A percentile compares a stretch with the other conserved stretches of the same genome.
These are phyloP conservation scores for Mus spretus DNA, from an alignment of 2,797 vertebrate species.

Conservation along the genomic window DNA sequence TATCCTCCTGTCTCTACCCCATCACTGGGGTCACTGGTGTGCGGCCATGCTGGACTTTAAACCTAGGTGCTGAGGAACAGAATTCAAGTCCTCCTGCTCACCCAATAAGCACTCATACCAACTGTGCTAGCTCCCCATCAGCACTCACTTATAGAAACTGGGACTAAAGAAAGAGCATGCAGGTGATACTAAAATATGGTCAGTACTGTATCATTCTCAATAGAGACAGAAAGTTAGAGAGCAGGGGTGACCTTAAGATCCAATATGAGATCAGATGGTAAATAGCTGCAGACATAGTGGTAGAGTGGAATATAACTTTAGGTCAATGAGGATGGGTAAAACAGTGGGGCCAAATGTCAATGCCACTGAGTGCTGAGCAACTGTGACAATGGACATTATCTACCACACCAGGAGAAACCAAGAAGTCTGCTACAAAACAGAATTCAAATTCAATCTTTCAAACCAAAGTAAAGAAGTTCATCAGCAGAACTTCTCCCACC, in stretches of 20 bases:
- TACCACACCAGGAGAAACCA: background rate
- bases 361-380: background rate
- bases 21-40: background rate
- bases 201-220: background rate
- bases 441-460: background rate
- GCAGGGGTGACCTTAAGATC: background rate
- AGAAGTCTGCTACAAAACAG: background rate
- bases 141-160: background rate
- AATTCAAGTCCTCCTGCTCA: background rate
- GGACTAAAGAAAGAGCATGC: background rate
- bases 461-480: slow-evolving; percentile 14
- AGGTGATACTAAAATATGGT: background rate
- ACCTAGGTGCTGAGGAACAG: background rate
- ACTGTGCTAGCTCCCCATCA: background rate
- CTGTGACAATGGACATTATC: background rate
- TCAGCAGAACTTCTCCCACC: background rate
- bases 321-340: background rate
- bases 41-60: background rate
- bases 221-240: background rate
- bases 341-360: background rate
- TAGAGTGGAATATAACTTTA: background rate
- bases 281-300: background rate
- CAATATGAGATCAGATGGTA: background rate
- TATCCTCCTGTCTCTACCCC: background rate
- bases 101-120: background rate